Conservation (phyloP, 2,797 vertebrate genomes). For the Champsocephalus gunnari region DNA sequence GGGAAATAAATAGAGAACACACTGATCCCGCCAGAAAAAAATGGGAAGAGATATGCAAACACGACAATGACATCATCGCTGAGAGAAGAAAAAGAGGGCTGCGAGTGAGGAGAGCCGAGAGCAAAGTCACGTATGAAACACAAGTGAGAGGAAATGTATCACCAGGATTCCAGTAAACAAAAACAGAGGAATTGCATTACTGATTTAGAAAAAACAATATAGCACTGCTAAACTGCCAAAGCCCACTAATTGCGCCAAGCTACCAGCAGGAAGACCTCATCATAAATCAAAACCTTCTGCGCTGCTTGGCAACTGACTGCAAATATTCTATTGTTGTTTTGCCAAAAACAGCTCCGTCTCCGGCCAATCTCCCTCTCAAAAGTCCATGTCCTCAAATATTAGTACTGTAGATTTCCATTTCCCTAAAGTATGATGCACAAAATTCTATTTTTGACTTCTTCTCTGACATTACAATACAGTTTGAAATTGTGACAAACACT, state of each 20-base stretch:
- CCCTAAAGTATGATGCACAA: constrained; percentile 24
- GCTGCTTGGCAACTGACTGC: constrained; percentile 81
- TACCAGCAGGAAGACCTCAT: constrained; percentile 79
- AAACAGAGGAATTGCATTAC: constrained; percentile 50
- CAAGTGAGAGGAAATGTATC: constrained; percentile 55
- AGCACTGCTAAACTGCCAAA: constrained; percentile 45
- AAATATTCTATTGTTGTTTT: constrained; percentile 82
- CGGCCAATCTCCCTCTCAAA: constrained; percentile 54
- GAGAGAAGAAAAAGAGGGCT: constrained; percentile 53
- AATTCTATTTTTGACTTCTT: not conserved
- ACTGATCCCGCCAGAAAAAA: constrained; percentile 23
- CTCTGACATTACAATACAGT: not conserved
- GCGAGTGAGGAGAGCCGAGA: constrained; percentile 44
- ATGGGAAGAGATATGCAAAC: constrained; percentile 61
- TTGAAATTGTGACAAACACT: constrained; percentile 3
- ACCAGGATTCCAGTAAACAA: constrained; percentile 49
- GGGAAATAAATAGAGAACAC: constrained; percentile 49
- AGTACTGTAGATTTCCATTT: constrained; percentile 20
- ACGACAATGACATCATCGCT: constrained; percentile 76
- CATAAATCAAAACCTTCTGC: constrained; percentile 81
- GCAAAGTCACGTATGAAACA: constrained; percentile 52
- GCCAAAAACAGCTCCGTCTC: constrained; percentile 72
- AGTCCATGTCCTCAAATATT: constrained; percentile 54
- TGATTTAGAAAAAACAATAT: constrained; percentile 66
- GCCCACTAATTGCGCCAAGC: constrained; percentile 83